Base-by-base conservation (phyloP, 1,140 invertebrate genomes). In the Cecropterus lyciades region DNA sequence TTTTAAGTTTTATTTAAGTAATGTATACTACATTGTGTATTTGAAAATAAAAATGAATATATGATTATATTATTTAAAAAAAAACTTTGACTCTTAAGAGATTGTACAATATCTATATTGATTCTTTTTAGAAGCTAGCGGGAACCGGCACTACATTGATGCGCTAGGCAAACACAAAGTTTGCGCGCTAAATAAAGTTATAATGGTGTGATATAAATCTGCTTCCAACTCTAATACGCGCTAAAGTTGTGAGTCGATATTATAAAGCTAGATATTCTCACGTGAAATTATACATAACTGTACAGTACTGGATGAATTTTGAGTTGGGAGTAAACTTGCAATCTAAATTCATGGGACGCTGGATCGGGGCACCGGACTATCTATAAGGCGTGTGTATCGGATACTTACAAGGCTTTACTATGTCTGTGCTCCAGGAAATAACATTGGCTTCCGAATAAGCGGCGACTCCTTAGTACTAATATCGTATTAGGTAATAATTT, bases 271-370 rank as follows among this genome's bases (percentile, higher is more conserved):
- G 48, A 59, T 49, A 72, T 69, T 62, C 55, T 52, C 37, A 62
- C 60, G 66, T 71, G 63, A 70, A 74, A 75, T 67, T 77, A 76
- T 69, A 70, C 65, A 68, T 75, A 64, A 62, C 65, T n/a, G 56
- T 55, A 42, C 46, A 51, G 48, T 70, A 75, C 72, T 69, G 69
- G 75, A 73, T 79, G 75, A 80, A 79, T 75, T 84, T 79, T 75
- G 77, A 78, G 77, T 70, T 75, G 72, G 71, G 72, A 77, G 77
- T 84, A 82, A 84, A 79, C 80, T 74, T 77, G 76, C 80, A 84
- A 84, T 82, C 80, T 84, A 82, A 82, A 84, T 84, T 84, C 82
- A 84, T 82, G 68, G 78, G 67, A 70, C 72, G 70, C 66, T 53
- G 56, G 43, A 72, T 40, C 56, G 40, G 67, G 67, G 62, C 37